phyloP scores from a whole-genome alignment of 2,113 vertebrate species.

The Vulpes ferrilata region DNA sequence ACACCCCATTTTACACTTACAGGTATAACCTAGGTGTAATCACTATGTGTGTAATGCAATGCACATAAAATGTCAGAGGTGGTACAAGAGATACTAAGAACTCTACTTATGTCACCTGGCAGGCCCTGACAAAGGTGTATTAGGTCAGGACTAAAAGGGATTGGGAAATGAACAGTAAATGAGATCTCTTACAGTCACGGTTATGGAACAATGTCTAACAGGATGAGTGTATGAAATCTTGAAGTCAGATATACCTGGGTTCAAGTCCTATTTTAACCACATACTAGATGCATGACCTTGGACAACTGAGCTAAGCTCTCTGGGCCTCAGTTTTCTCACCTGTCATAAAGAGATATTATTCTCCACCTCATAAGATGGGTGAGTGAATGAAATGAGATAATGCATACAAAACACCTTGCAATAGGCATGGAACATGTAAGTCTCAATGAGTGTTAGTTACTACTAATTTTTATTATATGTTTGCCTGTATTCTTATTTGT shows the following conservation, averaged over 20 bases:
- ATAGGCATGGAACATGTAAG: not conserved
- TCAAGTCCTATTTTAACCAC: not conserved
- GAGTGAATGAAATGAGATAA: not conserved
- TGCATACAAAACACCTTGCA: not conserved
- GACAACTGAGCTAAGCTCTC: not conserved
- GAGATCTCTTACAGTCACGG: not conserved
- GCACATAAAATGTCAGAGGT: conserved; percentile 50
- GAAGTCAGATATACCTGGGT: not conserved
- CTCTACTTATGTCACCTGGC: conserved; percentile 38
- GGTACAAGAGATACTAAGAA: not conserved
- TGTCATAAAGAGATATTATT: conserved; percentile 11
- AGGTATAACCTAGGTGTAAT: not conserved
- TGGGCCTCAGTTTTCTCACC: not conserved
- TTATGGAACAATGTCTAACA: not conserved
- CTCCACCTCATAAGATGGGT: not conserved
- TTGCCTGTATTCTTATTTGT: not conserved
- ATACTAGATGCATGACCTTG: not conserved
- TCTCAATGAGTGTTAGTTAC: not conserved
- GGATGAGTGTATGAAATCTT: not conserved
- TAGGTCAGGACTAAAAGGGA: not conserved
- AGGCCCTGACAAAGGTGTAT: conserved; percentile 32
- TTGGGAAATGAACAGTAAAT: conserved; percentile 39
- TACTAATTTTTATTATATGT: not conserved
- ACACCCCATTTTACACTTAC: conserved; percentile 33
- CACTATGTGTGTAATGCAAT: not conserved